Evolutionary conservation across 2,113 vertebrate genomes (phyloP).

Genomic region (Oncorhynchus tshawytscha): DNA sequence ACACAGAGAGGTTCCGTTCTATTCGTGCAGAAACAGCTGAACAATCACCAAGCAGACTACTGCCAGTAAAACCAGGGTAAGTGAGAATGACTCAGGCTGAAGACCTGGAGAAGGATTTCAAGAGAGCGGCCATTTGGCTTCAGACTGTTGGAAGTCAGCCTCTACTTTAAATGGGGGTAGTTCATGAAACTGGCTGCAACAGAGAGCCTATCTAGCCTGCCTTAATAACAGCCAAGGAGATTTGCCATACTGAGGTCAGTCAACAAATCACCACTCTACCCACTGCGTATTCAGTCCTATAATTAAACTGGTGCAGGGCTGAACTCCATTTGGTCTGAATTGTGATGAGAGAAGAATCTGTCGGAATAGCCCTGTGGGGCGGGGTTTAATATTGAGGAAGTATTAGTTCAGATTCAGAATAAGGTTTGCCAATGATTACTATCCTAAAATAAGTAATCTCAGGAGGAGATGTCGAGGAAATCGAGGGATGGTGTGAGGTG

Average conservation of each 20-base stretch:
- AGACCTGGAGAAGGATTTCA: conserved; percentile 35
- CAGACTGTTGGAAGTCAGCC: conserved; percentile 4
- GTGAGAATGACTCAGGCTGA: conserved; percentile 12
- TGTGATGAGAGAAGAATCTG: conserved; percentile 34
- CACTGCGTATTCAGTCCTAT: conserved; percentile 50
- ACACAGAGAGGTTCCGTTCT: too few species aligned
- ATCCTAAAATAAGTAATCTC: too few species aligned
- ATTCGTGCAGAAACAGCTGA: too few species aligned
- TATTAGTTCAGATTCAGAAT: too few species aligned
- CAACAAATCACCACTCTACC: conserved; percentile 51
- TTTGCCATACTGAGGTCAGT: conserved; percentile 11
- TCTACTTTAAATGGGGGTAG: conserved; percentile 56
- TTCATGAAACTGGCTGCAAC: conserved; percentile 47
- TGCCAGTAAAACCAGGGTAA: background rate
- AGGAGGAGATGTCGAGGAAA: too few species aligned
- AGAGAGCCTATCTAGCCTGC: conserved; percentile 24
- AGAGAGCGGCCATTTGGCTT: background rate
- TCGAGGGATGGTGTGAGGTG: too few species aligned
- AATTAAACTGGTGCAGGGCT: conserved; percentile 44
- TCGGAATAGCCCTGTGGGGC: conserved; percentile 19
- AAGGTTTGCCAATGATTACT: too few species aligned
- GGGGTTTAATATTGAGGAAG: too few species aligned
- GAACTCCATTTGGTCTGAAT: conserved; percentile 25
- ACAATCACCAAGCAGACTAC: too few species aligned
- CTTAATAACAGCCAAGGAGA: conserved; percentile 32